Evolutionary conservation across 2,797 vertebrate species (phyloP).

Genomic region (Tamandua tetradactyla): DNA sequence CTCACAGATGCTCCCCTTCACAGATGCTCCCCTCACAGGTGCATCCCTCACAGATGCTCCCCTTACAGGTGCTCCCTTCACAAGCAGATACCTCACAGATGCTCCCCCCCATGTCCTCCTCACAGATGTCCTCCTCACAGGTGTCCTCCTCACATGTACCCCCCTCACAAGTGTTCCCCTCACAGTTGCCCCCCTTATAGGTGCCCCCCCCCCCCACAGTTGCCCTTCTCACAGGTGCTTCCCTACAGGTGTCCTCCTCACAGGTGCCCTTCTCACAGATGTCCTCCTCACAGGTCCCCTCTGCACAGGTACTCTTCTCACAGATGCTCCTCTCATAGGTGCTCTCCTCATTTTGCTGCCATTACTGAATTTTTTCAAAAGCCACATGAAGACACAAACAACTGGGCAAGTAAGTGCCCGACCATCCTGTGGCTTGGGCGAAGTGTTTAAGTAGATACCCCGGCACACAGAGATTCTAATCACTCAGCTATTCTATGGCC

Average conservation of each 20-base stretch:
- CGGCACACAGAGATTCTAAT: background rate
- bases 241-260: too few species aligned
- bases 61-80: too few species aligned
- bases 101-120: too few species aligned
- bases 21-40: too few species aligned
- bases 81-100: too few species aligned
- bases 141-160: background rate
- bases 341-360: background rate
- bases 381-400: conserved; percentile 39
- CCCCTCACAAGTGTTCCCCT: background rate
- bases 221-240: too few species aligned
- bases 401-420: background rate
- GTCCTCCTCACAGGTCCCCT: too few species aligned
- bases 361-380: background rate
- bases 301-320: background rate
- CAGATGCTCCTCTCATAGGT: background rate
- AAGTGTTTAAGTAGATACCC: background rate
- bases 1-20: background rate
- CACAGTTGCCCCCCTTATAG: too few species aligned
- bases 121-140: too few species aligned
- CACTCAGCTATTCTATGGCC: background rate
- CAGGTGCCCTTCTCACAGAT: too few species aligned
- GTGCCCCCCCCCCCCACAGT: too few species aligned
- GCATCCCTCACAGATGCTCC: too few species aligned
- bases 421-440: background rate